phyloP scores from a whole-genome alignment of 2,888 invertebrate species.

The Eupithecia inturbata region DNA sequence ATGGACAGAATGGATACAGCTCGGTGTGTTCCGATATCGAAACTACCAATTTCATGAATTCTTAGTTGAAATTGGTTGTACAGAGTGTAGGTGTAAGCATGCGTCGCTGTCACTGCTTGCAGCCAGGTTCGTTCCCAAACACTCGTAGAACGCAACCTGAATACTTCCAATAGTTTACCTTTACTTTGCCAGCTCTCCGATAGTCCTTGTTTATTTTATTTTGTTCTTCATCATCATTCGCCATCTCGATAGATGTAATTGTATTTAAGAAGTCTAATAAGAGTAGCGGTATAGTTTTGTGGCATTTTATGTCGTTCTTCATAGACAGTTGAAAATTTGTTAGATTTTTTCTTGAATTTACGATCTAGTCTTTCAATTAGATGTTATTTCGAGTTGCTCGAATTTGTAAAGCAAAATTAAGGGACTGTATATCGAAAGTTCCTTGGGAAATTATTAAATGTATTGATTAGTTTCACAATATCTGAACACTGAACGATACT shows the following conservation, averaged over 20 bases:
- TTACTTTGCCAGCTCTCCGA: constrained; percentile 49
- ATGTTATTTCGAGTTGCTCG: background rate
- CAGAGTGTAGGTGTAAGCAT: constrained; percentile 48
- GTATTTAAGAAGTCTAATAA: constrained; percentile 23
- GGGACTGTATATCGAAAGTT: background rate
- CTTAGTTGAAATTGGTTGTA: constrained; percentile 12
- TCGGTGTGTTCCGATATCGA: constrained; percentile 41
- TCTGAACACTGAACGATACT: too few species aligned
- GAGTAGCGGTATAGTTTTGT: constrained; percentile 25
- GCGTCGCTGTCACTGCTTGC: constrained; percentile 60
- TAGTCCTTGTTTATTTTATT: constrained; percentile 32
- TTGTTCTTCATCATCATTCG: constrained; percentile 38
- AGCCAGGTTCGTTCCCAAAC: constrained; percentile 41
- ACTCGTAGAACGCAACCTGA: constrained; percentile 50
- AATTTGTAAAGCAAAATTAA: background rate
- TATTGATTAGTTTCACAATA: background rate
- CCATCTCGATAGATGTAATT: constrained; percentile 29
- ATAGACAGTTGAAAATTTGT: constrained; percentile 20
- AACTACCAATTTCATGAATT: constrained; percentile 7
- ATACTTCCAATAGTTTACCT: constrained; percentile 50
- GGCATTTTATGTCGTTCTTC: constrained; percentile 17
- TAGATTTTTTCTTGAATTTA: background rate
- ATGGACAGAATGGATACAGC: constrained; percentile 45
- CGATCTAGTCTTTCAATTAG: background rate
- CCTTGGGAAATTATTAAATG: background rate